Conservation (phyloP, 2,888 invertebrate species). For the Heliconius cydno region DNA sequence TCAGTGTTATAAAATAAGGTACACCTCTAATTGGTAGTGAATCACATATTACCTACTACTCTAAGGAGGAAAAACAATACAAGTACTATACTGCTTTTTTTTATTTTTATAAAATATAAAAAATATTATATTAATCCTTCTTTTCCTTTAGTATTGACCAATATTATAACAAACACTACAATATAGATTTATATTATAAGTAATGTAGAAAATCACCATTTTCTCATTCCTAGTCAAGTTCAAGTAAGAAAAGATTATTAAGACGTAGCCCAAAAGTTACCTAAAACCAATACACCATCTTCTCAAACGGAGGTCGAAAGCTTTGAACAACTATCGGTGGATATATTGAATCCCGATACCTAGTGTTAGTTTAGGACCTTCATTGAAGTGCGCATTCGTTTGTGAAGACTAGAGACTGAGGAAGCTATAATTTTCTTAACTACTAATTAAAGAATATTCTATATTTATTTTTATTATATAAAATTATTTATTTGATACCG, state of each 20-base stretch:
- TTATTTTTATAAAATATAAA: too few species aligned
- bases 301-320: constrained; percentile 11
- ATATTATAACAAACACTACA: too few species aligned
- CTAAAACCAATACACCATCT: constrained; percentile 21
- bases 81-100: too few species aligned
- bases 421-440: background rate
- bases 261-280: background rate
- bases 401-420: background rate
- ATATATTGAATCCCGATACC: constrained; percentile 28
- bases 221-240: background rate
- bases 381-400: constrained; percentile 31
- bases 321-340: constrained; percentile 24
- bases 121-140: too few species aligned
- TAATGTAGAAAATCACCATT: background rate
- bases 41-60: too few species aligned
- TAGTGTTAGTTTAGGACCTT: constrained; percentile 44
- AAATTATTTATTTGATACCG: too few species aligned
- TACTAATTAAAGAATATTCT: background rate
- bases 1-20: too few species aligned
- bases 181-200: background rate
- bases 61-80: too few species aligned
- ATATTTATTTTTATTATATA: too few species aligned
- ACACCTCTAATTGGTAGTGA: too few species aligned
- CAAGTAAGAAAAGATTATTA: background rate
- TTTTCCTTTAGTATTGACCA: too few species aligned